Conservation (phyloP, 2,888 invertebrate genomes). For the Cataglyphis albicans region DNA sequence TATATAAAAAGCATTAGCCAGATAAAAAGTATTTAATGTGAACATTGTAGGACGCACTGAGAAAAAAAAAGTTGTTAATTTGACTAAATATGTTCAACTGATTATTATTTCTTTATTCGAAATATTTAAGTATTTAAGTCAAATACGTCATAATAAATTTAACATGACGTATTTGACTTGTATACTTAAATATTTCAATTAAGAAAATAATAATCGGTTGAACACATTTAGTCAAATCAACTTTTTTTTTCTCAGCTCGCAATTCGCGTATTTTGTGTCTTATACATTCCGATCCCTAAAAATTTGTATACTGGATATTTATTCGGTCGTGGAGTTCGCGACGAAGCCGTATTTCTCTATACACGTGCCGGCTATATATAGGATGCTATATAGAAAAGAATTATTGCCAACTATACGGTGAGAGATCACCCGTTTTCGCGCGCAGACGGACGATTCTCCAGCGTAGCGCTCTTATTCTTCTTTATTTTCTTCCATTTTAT, state of each 20-base stretch:
- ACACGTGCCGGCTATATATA: conserved; percentile 25
- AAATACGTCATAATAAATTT: too few relatives aligned
- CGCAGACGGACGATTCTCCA: conserved; percentile 50
- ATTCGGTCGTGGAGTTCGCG: conserved; percentile 9
- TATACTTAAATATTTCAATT: too few relatives aligned
- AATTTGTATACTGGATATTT: conserved; percentile 40
- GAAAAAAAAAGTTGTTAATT: too few relatives aligned
- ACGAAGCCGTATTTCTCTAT: conserved; percentile 44
- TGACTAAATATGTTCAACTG: too few relatives aligned
- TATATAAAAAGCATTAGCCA: neutral
- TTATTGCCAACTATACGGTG: conserved; percentile 52
- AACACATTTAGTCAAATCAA: too few relatives aligned
- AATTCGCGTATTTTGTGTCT: conserved; percentile 2
- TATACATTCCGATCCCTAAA: conserved; percentile 9
- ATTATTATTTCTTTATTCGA: too few relatives aligned
- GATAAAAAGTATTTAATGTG: neutral
- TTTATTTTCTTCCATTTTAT: conserved; percentile 54
- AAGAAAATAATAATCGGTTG: too few relatives aligned
- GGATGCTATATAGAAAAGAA: conserved; percentile 53
- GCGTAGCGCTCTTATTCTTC: conserved; percentile 47
- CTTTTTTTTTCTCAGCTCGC: too few relatives aligned
- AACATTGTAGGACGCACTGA: too few relatives aligned
- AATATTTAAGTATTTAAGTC: too few relatives aligned
- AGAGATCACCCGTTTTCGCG: conserved; percentile 58
- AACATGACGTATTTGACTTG: too few relatives aligned